Base-by-base conservation (phyloP, 2,797 vertebrate genomes). In the Platyrinchus mystaceus region DNA sequence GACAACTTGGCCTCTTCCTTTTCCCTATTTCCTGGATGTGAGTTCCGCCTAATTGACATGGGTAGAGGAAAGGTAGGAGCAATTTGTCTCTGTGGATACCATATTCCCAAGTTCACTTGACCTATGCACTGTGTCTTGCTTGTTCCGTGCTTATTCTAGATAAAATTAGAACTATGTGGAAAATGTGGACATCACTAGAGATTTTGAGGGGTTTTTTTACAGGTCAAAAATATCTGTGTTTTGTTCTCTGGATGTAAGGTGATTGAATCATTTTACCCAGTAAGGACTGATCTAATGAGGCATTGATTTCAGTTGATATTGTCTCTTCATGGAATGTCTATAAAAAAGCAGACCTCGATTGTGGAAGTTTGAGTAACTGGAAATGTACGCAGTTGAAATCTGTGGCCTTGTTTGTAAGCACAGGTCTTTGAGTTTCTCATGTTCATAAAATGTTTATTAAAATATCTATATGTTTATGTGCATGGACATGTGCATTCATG, bases 21-120 rank as follows among this genome's bases (percentile, higher is more conserved):
- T 96, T 64, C 58, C 89, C 75, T 90, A 68, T 87, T 95, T 96
- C 82, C 84, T 66, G 87, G 87, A 80, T 37, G 58, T 85, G 92
- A 95, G 89, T 97, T 96, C 78, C 43, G 1, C 89, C 84, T 92
- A 92, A 74, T 84, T 96, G 79, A 90, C 89, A 91, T 91, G 92
- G 84, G 89, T 94, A 92, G 92, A 94, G 95, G 87, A 77, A 87
- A 95, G 90, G 93, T 93, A 93, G 95, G 90, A 87, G 73, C 85
- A 95, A 92, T 62, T 76, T 95, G 66, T 96, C 75, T 83, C 60
- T 92, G 71, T 95, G 93, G 92, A 83, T 94, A 39, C 68, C 56
- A 23, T 91, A 68, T 80, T 83, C 68, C 68, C 58, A 17, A 92
- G 53, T 59, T 58, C 90, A 74, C 66, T 83, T 62, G 84, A 94